These are phyloP conservation scores for Lepilemur ruficaudatus DNA, from an alignment of 2,797 vertebrate species.

Conservation along the genomic window DNA sequence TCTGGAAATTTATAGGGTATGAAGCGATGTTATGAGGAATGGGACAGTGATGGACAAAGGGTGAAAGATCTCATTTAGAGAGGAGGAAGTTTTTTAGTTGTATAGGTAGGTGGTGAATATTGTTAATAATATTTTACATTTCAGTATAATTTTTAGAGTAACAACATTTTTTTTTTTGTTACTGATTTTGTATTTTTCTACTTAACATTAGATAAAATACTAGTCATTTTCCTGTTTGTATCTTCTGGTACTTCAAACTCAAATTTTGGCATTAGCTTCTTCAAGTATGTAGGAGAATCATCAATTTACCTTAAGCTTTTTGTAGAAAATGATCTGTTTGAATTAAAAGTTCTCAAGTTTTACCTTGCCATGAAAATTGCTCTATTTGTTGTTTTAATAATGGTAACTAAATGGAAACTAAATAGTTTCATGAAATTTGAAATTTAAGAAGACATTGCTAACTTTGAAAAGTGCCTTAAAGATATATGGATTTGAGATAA, in stretches of 20 bases:
- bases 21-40: background rate
- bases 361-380: background rate
- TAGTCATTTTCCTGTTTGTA: background rate
- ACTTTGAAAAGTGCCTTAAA: slow-evolving; percentile 1
- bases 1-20: background rate
- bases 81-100: background rate
- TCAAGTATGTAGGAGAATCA: background rate
- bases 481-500: background rate
- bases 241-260: background rate
- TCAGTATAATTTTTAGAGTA: background rate
- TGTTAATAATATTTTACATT: background rate
- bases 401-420: background rate
- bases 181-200: background rate
- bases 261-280: background rate
- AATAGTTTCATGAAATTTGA: slow-evolving; percentile 14
- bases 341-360: slow-evolving; percentile 16
- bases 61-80: background rate
- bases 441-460: background rate
- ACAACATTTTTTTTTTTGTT: too few relatives aligned
- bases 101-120: background rate
- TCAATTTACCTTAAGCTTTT: background rate
- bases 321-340: background rate
- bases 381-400: background rate
- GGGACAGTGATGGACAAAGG: background rate
- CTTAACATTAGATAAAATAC: background rate